Evolutionary conservation across 1,140 invertebrate species (phyloP).

Genomic region (Eupeodes corollae): DNA sequence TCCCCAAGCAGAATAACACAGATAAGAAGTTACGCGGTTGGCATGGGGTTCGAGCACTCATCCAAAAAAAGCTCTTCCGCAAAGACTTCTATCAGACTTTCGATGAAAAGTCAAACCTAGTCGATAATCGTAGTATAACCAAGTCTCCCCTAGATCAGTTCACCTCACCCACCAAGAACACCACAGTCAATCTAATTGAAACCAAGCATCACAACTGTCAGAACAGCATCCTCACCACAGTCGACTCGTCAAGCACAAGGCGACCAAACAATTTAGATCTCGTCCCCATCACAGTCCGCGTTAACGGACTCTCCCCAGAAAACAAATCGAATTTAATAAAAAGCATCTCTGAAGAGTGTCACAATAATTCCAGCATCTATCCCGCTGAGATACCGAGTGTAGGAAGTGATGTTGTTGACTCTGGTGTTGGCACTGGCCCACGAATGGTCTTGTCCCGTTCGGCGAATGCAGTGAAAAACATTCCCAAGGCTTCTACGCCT

Average conservation of each 20-base stretch:
- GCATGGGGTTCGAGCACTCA: slow-evolving; percentile 32
- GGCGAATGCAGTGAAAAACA: slow-evolving; percentile 9
- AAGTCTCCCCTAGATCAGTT: slow-evolving; percentile 2
- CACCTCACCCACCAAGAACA: slow-evolving; percentile 4
- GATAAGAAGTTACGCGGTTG: slow-evolving; percentile 32
- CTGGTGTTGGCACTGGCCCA: no score
- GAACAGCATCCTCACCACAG: background rate
- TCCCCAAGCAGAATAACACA: slow-evolving; percentile 35
- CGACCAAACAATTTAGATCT: slow-evolving; percentile 33
- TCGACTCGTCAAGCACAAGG: background rate
- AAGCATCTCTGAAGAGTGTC: slow-evolving; percentile 4
- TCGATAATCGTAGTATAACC: slow-evolving; percentile 11
- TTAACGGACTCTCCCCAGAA: background rate
- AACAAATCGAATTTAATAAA: slow-evolving; percentile 7
- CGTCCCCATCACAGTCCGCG: slow-evolving; percentile 10
- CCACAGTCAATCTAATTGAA: slow-evolving; percentile 8
- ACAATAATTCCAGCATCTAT: no score
- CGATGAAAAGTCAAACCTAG: slow-evolving; percentile 31
- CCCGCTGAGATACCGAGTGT: no score
- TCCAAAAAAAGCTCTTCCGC: slow-evolving; percentile 34
- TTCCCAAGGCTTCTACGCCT: background rate
- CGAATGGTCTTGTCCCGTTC: slow-evolving; percentile 12
- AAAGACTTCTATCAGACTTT: slow-evolving; percentile 14
- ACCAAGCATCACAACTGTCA: background rate
- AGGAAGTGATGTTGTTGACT: no score